Evolutionary conservation across 2,113 vertebrate species (phyloP).

Genomic region (Bubo scandiacus): DNA sequence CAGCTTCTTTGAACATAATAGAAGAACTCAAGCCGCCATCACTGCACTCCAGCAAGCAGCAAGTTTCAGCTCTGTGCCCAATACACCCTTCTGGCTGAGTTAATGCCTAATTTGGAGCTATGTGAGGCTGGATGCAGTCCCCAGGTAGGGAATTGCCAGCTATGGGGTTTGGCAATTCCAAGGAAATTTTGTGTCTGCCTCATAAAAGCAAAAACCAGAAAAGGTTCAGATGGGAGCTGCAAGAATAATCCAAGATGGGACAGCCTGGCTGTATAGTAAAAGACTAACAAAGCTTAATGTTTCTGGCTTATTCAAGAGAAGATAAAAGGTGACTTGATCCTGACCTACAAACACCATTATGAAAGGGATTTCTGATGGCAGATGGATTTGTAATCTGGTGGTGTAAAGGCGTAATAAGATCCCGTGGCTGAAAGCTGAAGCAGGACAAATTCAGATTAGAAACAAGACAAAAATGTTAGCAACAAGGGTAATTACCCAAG

Average conservation of each 20-base stretch:
- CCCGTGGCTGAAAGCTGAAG: neutral
- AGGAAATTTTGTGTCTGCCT: neutral
- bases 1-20: neutral
- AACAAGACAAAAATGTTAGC: constrained; percentile 1
- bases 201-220: neutral
- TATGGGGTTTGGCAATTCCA: neutral
- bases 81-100: neutral
- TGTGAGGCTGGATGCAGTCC: neutral
- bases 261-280: neutral
- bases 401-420: neutral
- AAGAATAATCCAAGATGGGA: neutral
- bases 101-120: neutral
- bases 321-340: neutral
- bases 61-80: neutral
- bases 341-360: neutral
- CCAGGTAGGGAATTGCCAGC: neutral
- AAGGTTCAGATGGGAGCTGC: neutral
- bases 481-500: constrained; percentile 12
- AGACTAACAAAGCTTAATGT: neutral
- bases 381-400: neutral
- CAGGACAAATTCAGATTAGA: constrained; percentile 1
- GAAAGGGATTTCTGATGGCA: constrained; percentile 14
- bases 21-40: neutral
- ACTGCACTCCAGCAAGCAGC: neutral
- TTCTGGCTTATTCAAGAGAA: neutral